A percentile compares a stretch with the other conserved stretches of the same genome.
phyloP scores from a whole-genome alignment of 2,888 invertebrate genomes.

The Dicranocentrus wangi region DNA sequence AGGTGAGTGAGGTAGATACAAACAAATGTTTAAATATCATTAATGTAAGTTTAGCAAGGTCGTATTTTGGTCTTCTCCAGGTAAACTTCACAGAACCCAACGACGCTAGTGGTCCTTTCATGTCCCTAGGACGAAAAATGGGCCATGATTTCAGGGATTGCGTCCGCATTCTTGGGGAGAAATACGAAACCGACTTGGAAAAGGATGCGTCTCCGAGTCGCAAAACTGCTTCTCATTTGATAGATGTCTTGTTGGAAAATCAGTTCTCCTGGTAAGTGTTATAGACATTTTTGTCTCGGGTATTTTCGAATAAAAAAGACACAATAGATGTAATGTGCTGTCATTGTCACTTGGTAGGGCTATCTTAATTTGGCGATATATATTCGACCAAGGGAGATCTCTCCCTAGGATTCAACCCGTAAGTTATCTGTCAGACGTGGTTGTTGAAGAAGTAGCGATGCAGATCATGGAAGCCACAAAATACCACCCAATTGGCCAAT shows the following conservation, averaged over 20 bases:
- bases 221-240: conserved; percentile 67
- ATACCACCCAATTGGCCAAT: conserved; percentile 69
- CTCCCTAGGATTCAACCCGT: conserved; percentile 67
- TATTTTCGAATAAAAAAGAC: too few species aligned
- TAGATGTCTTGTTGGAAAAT: conserved; percentile 68
- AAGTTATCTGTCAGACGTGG: conserved; percentile 29
- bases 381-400: conserved; percentile 69
- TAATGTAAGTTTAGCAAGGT: too few species aligned
- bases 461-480: conserved; percentile 63
- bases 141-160: conserved; percentile 63
- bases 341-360: too few species aligned
- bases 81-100: conserved; percentile 25
- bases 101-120: conserved; percentile 57
- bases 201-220: conserved; percentile 57
- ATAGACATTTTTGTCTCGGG: background rate
- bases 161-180: conserved; percentile 48
- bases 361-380: conserved; percentile 71
- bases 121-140: conserved; percentile 63
- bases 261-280: conserved; percentile 66
- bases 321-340: too few species aligned
- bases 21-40: background rate
- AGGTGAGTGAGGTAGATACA: conserved; percentile 55
- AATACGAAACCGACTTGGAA: conserved; percentile 63
- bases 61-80: conserved; percentile 4
- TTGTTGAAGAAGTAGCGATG: conserved; percentile 47